Evolutionary conservation across 1,140 invertebrate genomes (phyloP).

Genomic region (Hyles euphorbiae): DNA sequence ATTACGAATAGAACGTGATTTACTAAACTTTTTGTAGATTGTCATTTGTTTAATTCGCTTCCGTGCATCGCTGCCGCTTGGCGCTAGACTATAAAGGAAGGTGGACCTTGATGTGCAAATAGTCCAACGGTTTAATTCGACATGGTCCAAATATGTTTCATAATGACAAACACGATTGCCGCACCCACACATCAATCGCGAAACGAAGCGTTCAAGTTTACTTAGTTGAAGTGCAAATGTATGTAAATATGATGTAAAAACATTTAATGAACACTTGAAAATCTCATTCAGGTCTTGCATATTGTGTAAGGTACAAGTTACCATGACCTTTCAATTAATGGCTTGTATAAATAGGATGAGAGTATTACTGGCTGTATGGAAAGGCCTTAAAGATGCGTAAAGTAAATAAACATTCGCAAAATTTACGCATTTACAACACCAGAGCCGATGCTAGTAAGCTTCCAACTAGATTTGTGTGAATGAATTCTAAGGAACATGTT

Average conservation of each 20-base stretch:
- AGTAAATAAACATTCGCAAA: no score
- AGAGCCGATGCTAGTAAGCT: no score
- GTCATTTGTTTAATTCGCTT: no score
- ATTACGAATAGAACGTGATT: no score
- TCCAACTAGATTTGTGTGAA: no score
- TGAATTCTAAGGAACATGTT: no score
- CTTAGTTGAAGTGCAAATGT: slow-evolving; percentile 35
- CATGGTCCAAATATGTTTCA: slow-evolving; percentile 22
- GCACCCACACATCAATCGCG: slow-evolving; percentile 17
- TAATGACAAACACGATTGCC: slow-evolving; percentile 13
- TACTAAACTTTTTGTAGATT: no score
- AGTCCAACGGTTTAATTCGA: slow-evolving; percentile 15
- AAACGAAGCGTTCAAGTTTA: slow-evolving; percentile 38
- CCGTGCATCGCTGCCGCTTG: no score
- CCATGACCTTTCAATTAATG: slow-evolving; percentile 17
- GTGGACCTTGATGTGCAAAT: slow-evolving; percentile 3
- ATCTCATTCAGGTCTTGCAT: slow-evolving; percentile 14
- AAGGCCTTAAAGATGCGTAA: no score
- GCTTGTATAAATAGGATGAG: no score
- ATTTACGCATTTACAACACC: no score
- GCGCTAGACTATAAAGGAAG: neutral
- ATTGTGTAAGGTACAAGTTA: slow-evolving; percentile 18
- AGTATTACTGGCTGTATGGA: no score
- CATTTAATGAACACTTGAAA: slow-evolving; percentile 44
- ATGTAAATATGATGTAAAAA: slow-evolving; percentile 34